Evolutionary conservation across 1,140 invertebrate species (phyloP).

Genomic region (Rhagoletis zephyria): DNA sequence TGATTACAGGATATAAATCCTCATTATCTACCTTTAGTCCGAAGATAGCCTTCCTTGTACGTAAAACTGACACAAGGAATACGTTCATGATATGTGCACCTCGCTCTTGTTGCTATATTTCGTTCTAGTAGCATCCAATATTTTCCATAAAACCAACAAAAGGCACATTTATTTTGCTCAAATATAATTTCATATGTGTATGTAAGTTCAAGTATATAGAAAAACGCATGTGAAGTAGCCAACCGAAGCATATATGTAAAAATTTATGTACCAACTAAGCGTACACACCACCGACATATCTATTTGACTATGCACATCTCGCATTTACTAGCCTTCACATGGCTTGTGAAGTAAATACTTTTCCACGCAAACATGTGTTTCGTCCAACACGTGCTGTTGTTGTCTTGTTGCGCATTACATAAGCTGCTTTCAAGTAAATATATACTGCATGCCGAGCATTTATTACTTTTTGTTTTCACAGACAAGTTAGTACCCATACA

Average conservation of each 20-base stretch:
- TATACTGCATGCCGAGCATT: not conserved
- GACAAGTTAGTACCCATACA: not conserved
- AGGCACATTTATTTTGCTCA: no score
- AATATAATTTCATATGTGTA: no score
- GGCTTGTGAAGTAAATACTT: not conserved
- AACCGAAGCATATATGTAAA: not conserved
- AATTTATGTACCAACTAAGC: not conserved
- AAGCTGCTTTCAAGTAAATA: not conserved
- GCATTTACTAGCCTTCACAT: not conserved
- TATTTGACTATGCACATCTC: not conserved
- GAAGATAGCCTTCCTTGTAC: no score
- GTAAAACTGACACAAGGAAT: no score
- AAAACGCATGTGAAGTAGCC: not conserved
- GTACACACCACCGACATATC: not conserved
- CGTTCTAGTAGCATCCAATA: no score
- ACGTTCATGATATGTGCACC: no score
- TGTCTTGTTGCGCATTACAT: constrained; percentile 46
- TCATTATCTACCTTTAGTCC: no score
- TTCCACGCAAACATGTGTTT: not conserved
- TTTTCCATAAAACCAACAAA: no score
- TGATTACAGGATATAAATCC: no score
- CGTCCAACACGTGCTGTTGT: not conserved
- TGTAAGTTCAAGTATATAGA: not conserved
- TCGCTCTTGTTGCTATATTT: no score
- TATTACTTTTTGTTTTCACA: constrained; percentile 38